Conservation (phyloP, 2,888 invertebrate species). For the Pantelozetes paolii region DNA sequence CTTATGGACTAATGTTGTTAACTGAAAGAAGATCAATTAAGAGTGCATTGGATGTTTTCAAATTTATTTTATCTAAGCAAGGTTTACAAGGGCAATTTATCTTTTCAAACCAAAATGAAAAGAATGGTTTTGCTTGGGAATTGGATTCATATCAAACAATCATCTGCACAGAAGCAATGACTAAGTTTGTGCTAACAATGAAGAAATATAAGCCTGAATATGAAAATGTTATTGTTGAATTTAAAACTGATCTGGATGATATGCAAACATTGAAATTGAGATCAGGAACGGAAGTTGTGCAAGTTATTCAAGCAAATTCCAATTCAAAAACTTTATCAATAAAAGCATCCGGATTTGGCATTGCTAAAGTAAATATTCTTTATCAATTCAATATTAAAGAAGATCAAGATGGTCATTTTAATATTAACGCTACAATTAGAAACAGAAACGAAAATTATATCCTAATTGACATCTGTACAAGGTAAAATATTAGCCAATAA, state of each 20-base stretch:
- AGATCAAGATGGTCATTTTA: background rate
- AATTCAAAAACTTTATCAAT: background rate
- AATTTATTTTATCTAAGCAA: background rate
- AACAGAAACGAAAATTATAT: background rate
- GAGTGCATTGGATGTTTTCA: background rate
- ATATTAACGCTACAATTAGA: background rate
- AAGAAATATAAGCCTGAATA: background rate
- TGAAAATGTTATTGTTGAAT: background rate
- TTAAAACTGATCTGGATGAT: background rate
- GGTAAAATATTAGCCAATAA: background rate
- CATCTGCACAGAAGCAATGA: background rate
- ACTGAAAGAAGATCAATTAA: background rate
- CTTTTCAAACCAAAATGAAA: background rate
- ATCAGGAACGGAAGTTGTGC: background rate
- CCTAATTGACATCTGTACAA: background rate
- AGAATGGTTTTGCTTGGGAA: background rate
- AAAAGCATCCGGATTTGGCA: background rate
- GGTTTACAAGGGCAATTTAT: too few species aligned
- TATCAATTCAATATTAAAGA: background rate
- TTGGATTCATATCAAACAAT: background rate
- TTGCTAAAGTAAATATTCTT: background rate
- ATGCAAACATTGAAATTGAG: background rate
- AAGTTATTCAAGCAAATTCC: background rate
- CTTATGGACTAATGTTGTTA: background rate
- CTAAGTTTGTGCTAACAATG: background rate